Evolutionary conservation across 2,888 invertebrate species (phyloP).

Genomic region (Yponomeuta malinellus): DNA sequence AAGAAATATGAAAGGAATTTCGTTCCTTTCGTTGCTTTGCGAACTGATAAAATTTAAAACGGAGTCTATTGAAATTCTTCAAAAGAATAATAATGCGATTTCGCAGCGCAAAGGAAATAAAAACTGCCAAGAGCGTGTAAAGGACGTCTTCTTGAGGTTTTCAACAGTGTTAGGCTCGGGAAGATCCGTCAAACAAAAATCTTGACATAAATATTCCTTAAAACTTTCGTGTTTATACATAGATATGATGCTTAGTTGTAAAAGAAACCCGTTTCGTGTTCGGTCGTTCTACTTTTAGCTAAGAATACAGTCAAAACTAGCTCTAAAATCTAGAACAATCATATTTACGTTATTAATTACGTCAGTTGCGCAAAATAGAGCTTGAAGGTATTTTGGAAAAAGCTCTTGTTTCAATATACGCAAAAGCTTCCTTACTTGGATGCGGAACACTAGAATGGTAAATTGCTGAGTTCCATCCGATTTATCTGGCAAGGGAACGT

Average conservation of each 20-base stretch:
- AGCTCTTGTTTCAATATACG: not conserved
- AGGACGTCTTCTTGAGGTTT: not conserved
- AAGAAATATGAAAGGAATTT: not conserved
- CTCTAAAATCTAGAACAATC: too few species aligned
- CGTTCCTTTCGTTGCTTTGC: too few species aligned
- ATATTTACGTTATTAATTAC: too few species aligned
- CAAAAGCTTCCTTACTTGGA: not conserved
- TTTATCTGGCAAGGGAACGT: not conserved
- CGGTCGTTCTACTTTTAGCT: too few species aligned
- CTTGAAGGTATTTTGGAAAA: too few species aligned
- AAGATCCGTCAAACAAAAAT: not conserved
- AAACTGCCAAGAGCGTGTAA: not conserved
- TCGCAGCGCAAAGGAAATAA: not conserved
- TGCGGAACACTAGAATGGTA: not conserved
- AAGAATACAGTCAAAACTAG: too few species aligned
- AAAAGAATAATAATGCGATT: not conserved
- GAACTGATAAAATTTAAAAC: not conserved
- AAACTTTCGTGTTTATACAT: too few species aligned
- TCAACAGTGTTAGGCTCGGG: too few species aligned
- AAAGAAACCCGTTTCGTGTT: too few species aligned
- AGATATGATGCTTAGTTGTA: too few species aligned
- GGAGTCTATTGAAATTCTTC: not conserved
- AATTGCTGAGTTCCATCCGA: not conserved
- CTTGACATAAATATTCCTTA: too few species aligned
- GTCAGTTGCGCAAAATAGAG: too few species aligned